phyloP scores from a whole-genome alignment of 37 sponge, comb jelly and placozoan genomes.

The Eunapius fragilis region DNA sequence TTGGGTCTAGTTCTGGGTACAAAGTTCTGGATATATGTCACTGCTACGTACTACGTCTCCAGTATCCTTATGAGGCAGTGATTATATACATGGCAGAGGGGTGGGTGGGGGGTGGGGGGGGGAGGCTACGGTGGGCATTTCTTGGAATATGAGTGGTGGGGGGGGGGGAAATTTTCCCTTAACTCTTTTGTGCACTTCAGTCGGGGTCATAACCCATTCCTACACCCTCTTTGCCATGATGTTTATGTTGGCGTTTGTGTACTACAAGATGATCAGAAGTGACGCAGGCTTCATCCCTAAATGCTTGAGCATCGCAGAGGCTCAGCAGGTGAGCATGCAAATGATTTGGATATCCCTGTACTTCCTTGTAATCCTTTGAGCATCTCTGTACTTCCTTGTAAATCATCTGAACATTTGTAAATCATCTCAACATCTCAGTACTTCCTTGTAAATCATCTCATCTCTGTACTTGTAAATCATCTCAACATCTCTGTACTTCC shows the following conservation, averaged over 20 bases:
- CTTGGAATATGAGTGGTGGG: no score
- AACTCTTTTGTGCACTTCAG: no score
- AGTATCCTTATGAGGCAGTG: background rate
- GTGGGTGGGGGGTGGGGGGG: background rate
- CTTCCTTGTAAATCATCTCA: no score
- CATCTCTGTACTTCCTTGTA: background rate
- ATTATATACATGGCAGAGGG: background rate
- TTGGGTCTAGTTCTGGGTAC: constrained; percentile 79
- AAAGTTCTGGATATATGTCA: constrained; percentile 69
- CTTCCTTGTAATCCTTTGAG: background rate
- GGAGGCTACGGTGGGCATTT: no score
- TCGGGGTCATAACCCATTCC: constrained; percentile 32
- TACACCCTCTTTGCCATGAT: constrained; percentile 9
- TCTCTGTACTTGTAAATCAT: no score
- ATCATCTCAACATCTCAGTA: no score
- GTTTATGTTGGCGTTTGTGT: constrained; percentile 17
- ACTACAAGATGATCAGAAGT: constrained; percentile 43
- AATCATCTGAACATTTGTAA: background rate
- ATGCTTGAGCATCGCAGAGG: constrained; percentile 7
- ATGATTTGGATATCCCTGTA: no score
- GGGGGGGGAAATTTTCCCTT: background rate
- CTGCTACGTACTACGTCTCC: constrained; percentile 34
- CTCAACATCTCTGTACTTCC: no score
- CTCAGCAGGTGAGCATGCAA: constrained; percentile 35
- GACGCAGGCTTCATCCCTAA: constrained; percentile 77